A percentile compares a stretch with the other conserved stretches of the same genome.
These are phyloP conservation scores for Tauraco hartlaubi DNA, from an alignment of 2,797 vertebrate species.

Conservation along the genomic window DNA sequence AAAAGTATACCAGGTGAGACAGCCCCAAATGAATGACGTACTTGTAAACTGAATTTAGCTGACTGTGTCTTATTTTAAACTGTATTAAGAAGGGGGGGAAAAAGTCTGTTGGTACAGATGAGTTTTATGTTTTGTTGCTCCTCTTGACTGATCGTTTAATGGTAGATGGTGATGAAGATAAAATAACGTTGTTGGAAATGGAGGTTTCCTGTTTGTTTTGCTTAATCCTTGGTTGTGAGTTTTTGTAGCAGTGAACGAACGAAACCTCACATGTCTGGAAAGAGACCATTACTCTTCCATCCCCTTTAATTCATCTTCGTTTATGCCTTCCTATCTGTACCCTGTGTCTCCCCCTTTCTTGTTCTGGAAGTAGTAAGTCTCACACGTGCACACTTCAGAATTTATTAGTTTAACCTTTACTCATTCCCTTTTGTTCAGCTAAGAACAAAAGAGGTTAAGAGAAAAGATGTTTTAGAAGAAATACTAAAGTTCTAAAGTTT, in stretches of 20 bases:
- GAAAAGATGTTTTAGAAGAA: neutral
- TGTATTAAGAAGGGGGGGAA: neutral
- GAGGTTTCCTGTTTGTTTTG: neutral
- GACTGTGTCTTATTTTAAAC: neutral
- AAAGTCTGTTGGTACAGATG: neutral
- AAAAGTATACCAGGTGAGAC: slow-evolving; percentile 92
- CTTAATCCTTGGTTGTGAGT: neutral
- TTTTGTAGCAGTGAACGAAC: neutral
- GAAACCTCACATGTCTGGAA: neutral
- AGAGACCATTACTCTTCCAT: neutral
- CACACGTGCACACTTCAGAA: neutral
- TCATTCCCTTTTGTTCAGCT: neutral
- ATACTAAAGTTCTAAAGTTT: neutral
- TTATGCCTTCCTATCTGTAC: neutral
- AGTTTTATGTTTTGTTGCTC: neutral
- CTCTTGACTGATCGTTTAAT: neutral
- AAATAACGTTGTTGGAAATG: neutral
- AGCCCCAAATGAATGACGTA: neutral
- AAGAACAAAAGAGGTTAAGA: neutral
- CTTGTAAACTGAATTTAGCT: neutral
- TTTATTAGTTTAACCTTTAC: neutral
- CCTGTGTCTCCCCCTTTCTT: neutral
- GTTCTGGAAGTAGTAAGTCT: neutral
- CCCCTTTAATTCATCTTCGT: neutral
- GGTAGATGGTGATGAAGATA: neutral